These are phyloP conservation scores for Drosophila buzzatii DNA, from an alignment of 2,888 invertebrate genomes.

Conservation along the genomic window DNA sequence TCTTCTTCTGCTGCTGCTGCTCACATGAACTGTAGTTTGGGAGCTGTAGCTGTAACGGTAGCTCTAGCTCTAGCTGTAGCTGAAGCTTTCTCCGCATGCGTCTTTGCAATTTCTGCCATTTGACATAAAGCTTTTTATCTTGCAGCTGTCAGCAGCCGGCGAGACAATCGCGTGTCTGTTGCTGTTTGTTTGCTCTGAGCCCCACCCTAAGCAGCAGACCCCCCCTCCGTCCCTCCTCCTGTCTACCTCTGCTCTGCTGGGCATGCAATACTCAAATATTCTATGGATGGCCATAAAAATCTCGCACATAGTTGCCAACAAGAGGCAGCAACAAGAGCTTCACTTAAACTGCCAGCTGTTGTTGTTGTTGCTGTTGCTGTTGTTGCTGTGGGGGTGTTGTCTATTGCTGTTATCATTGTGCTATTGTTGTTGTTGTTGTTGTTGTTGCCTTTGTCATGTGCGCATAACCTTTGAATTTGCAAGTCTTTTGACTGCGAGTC, in stretches of 20 bases:
- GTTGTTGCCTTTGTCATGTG: slow-evolving; percentile 51
- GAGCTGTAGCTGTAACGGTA: slow-evolving; percentile 16
- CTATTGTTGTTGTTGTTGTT: slow-evolving; percentile 1
- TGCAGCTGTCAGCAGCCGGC: slow-evolving; percentile 65
- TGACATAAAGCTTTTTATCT: slow-evolving; percentile 82
- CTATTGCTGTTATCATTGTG: slow-evolving; percentile 4
- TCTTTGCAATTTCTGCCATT: slow-evolving; percentile 71
- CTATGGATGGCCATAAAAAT: slow-evolving; percentile 69
- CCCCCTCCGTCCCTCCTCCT: neutral
- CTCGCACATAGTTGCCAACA: slow-evolving; percentile 60
- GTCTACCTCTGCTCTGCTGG: neutral
- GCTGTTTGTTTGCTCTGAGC: slow-evolving; percentile 55
- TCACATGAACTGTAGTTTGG: slow-evolving; percentile 2
- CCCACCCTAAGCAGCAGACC: too few relatives aligned
- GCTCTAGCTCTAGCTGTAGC: slow-evolving; percentile 36
- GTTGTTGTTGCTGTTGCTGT: slow-evolving; percentile 4
- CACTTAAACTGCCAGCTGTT: slow-evolving; percentile 20
- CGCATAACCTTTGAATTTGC: slow-evolving; percentile 72
- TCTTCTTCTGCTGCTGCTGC: neutral
- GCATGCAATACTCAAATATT: slow-evolving; percentile 51
- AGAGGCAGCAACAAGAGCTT: slow-evolving; percentile 20
- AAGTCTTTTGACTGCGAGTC: slow-evolving; percentile 42
- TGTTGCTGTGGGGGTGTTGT: slow-evolving; percentile 10
- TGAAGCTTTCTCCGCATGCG: slow-evolving; percentile 66
- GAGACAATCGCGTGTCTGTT: slow-evolving; percentile 75